Evolutionary conservation across 2,113 vertebrate genomes (phyloP).

Genomic region (Meleagris gallopavo): DNA sequence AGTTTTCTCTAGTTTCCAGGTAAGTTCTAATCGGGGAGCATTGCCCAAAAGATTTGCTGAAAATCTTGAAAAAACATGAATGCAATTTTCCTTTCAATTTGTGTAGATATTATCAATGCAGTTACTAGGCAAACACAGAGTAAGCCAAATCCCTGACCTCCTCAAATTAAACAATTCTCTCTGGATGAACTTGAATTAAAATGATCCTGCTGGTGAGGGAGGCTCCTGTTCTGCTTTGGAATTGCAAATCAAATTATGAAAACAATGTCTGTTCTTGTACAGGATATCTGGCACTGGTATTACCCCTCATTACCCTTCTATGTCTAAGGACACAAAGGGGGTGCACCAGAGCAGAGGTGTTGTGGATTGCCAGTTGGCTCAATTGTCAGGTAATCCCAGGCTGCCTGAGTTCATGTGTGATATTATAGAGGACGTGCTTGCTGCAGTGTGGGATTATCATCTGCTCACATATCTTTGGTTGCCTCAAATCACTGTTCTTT

Average conservation of each 20-base stretch:
- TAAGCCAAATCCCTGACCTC: neutral
- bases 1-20: slow-evolving; percentile 12
- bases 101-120: slow-evolving; percentile 4
- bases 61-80: slow-evolving; percentile 26
- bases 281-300: rapidly evolving
- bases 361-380: neutral
- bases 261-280: neutral
- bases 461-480: neutral
- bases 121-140: neutral
- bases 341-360: neutral
- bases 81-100: neutral
- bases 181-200: neutral
- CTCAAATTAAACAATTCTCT: slow-evolving; percentile 8
- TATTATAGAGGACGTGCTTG: neutral
- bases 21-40: neutral
- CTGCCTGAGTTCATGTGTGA: neutral
- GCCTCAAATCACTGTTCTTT: neutral
- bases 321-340: neutral
- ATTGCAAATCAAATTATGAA: slow-evolving; percentile 7
- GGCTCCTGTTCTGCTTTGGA: neutral
- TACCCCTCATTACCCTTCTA: neutral
- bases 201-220: neutral
- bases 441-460: neutral
- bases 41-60: neutral
- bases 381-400: neutral